Evolutionary conservation across 2,797 vertebrate species (phyloP), one percentile per base, ranked within the genome.

Genomic region (Telmatherina bonti): DNA sequence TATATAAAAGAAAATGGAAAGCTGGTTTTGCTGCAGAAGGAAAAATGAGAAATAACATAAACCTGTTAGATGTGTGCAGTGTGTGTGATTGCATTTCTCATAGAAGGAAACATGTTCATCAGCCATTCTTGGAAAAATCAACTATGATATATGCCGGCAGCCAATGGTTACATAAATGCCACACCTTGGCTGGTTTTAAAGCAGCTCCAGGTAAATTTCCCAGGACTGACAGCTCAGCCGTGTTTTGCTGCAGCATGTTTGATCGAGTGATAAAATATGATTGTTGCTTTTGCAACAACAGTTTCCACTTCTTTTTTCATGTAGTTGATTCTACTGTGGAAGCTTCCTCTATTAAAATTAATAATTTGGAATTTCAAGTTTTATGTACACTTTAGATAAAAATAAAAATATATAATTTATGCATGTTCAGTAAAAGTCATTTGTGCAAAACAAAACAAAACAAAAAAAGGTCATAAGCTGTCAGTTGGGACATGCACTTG

Each of bases 171-270:
- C 41, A 74, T 26, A 45, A 1, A n/a, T 0, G 33, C 83, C 85
- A 72, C 85, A 43, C 81, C 72, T 65, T 7, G 30, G 47, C 47
- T 51, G 67, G 36, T 53, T 69, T 73, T 52, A 8, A 74, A 60
- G 41, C 63, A 60, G 30, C 58, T 65, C 29, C 47, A 45, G 52
- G 51, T 56, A 53, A 22, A 45, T 79, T 83, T 85, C 64, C 76
- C 74, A 83, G 63, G 47, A 82, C 31, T 51, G 52, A 67, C 63
- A 67, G 67, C 63, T 75, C 1, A 11, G 18, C 13, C 81, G 53
- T 45, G 55, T 43, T 85, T 36, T 91, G 88, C 78, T 49, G 61
- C 2, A 4, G 77, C 88, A 67, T 76, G 89, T 85, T 81, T 70
- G 60, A 20, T 56, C 27, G 67, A 68, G 58, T 30, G 16, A 67